These are phyloP conservation scores for Loxodonta africana DNA, from an alignment of 2,113 vertebrate species.

Conservation along the genomic window DNA sequence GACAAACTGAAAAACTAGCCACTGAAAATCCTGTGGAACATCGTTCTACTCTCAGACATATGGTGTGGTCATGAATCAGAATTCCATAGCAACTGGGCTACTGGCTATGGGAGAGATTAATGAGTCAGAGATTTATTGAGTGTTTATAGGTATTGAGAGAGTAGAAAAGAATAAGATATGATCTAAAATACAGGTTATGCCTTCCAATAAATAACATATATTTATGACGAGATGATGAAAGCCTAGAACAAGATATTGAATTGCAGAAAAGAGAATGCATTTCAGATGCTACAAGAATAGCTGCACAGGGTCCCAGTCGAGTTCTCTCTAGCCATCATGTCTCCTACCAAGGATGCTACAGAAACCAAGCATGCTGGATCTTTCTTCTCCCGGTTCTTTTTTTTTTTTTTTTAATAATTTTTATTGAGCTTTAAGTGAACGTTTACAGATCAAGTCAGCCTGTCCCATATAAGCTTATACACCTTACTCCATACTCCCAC, in stretches of 20 bases:
- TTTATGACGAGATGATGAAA: background rate
- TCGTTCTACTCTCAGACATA: too few relatives aligned
- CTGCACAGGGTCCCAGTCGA: background rate
- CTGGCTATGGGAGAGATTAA: background rate
- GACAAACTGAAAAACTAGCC: too few relatives aligned
- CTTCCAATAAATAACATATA: background rate
- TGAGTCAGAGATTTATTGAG: background rate
- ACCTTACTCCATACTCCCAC: too few relatives aligned
- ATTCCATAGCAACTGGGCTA: background rate
- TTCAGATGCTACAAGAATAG: background rate
- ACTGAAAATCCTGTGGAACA: too few relatives aligned
- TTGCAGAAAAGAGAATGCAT: background rate
- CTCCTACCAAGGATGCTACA: background rate
- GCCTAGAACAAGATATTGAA: background rate
- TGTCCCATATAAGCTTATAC: too few relatives aligned
- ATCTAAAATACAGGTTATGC: background rate
- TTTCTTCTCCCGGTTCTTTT: background rate
- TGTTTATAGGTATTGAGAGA: background rate
- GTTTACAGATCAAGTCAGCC: too few relatives aligned
- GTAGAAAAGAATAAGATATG: background rate
- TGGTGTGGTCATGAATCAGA: background rate
- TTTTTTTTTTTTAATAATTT: too few relatives aligned
- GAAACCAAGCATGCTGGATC: background rate
- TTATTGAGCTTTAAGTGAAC: too few relatives aligned
- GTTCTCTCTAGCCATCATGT: too few relatives aligned